Evolutionary conservation across 2,797 vertebrate genomes (phyloP).

Genomic region (Merluccius polli): DNA sequence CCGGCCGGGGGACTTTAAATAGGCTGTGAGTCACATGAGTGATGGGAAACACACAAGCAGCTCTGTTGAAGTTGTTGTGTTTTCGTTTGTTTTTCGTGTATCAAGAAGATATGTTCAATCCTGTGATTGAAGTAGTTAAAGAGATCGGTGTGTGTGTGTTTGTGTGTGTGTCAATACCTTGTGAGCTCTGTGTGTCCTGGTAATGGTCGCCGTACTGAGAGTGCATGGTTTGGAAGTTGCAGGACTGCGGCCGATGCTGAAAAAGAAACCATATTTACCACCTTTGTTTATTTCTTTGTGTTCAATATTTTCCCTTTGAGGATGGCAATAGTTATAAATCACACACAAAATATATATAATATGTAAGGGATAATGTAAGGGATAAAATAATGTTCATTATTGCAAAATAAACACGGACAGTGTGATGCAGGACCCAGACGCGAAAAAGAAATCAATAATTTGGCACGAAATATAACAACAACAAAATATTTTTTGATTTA

Average conservation of each 20-base stretch:
- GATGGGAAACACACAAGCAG: constrained; percentile 61
- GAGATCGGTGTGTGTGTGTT: constrained; percentile 15
- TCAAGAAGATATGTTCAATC: constrained; percentile 22
- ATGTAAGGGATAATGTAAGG: no score
- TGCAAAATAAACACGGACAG: no score
- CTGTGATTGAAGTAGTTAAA: constrained; percentile 31
- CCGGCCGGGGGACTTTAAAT: constrained; percentile 26
- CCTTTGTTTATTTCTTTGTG: not conserved
- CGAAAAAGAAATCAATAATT: no score
- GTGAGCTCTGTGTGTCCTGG: constrained; percentile 92
- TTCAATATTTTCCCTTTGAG: not conserved
- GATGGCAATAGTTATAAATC: not conserved
- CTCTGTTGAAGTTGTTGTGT: constrained; percentile 41
- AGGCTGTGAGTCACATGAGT: constrained; percentile 55
- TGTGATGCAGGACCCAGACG: no score
- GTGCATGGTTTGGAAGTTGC: constrained; percentile 87
- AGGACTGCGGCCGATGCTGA: constrained; percentile 88
- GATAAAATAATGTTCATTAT: no score
- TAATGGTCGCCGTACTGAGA: constrained; percentile 89
- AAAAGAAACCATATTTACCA: constrained; percentile 34
- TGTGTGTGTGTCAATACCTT: constrained; percentile 75
- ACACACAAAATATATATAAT: no score
- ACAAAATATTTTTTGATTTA: no score
- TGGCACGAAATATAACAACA: no score
- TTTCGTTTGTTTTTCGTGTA: constrained; percentile 7